phyloP scores from a whole-genome alignment of 2,888 invertebrate genomes.

The Acronicta alni region DNA sequence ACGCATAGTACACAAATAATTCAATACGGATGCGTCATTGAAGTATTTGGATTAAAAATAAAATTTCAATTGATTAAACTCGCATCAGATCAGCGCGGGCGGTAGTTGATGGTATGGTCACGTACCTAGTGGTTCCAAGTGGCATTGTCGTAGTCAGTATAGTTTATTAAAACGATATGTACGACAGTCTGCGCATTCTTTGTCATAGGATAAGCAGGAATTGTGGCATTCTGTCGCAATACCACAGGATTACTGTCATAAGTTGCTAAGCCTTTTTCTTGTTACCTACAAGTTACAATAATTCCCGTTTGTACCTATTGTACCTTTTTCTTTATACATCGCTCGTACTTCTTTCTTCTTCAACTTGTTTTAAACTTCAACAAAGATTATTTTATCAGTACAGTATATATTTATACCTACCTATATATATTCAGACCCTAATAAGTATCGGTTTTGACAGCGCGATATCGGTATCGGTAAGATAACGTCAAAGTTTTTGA shows the following conservation, averaged over 20 bases:
- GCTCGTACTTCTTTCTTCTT: background rate
- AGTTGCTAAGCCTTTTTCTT: slow-evolving; percentile 1
- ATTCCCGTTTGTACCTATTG: background rate
- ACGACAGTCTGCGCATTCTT: slow-evolving; percentile 8
- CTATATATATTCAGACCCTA: background rate
- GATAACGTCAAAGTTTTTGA: too few species aligned
- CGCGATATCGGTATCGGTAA: too few species aligned
- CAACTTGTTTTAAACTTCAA: background rate
- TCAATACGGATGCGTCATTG: too few species aligned
- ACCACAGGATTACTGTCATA: slow-evolving; percentile 29
- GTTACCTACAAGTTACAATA: slow-evolving; percentile 6
- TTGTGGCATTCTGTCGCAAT: slow-evolving; percentile 22
- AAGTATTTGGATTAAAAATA: too few species aligned
- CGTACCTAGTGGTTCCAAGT: too few species aligned
- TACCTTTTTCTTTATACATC: background rate
- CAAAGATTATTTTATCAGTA: background rate
- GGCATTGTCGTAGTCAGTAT: too few species aligned
- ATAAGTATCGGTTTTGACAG: background rate
- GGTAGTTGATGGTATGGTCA: too few species aligned
- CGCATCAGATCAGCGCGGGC: too few species aligned
- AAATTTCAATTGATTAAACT: too few species aligned
- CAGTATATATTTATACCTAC: too few species aligned
- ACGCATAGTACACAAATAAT: too few species aligned
- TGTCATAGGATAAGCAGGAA: slow-evolving; percentile 36
- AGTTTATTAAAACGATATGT: background rate